phyloP scores from a whole-genome alignment of 2,113 vertebrate genomes.

The Penelope pileata region DNA sequence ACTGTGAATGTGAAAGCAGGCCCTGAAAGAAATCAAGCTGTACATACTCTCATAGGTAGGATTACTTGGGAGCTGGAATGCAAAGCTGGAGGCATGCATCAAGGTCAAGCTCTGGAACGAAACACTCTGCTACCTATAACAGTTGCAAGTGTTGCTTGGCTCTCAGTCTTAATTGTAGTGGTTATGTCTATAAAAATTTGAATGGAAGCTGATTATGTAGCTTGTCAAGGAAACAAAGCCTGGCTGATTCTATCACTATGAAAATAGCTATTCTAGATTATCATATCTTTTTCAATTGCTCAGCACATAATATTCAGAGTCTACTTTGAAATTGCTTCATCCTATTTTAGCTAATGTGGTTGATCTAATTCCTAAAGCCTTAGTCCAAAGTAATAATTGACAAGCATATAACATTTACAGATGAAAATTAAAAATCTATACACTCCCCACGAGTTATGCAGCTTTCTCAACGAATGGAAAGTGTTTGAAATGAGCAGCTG shows the following conservation, averaged over 20 bases:
- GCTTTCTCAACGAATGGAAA: not conserved
- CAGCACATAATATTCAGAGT: not conserved
- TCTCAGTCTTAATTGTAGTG: not conserved
- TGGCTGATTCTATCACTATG: not conserved
- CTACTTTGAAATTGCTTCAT: conserved; percentile 48
- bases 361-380: conserved; percentile 38
- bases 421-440: conserved; percentile 54
- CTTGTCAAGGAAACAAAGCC: not conserved
- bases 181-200: not conserved
- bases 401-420: not conserved
- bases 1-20: not conserved
- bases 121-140: not conserved
- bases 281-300: not conserved
- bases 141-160: not conserved
- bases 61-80: not conserved
- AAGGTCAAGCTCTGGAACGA: not conserved
- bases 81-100: not conserved
- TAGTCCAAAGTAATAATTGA: conserved; percentile 5
- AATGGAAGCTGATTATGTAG: not conserved
- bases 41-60: not conserved
- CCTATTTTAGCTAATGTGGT: conserved; percentile 22
- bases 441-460: not conserved
- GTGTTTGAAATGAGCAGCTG: conserved; percentile 18
- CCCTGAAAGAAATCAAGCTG: not conserved
- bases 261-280: conserved; percentile 18